These are phyloP conservation scores for Maylandia zebra DNA, from an alignment of 2,113 vertebrate genomes.

Conservation along the genomic window DNA sequence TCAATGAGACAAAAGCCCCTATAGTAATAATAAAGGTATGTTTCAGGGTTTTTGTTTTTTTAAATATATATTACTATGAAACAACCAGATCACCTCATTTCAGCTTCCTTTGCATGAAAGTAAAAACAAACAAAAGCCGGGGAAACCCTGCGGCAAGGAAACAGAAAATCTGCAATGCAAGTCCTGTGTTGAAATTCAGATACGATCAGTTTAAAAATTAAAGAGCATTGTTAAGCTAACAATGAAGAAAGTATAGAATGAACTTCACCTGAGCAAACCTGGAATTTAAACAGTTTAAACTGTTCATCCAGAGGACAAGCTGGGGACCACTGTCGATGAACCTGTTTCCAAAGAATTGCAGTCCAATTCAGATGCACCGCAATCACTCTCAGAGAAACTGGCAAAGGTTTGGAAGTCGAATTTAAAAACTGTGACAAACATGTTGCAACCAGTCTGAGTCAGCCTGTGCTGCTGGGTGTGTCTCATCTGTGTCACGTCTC, in stretches of 20 bases:
- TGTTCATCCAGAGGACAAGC: not conserved
- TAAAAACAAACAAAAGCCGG: not conserved
- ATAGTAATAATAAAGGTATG: not conserved
- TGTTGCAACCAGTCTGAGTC: not conserved
- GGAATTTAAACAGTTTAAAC: not conserved
- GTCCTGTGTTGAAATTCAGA: not conserved
- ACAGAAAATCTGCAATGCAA: not conserved
- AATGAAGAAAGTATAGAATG: not conserved
- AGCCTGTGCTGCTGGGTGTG: not conserved
- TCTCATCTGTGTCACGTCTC: not conserved
- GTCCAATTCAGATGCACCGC: not conserved
- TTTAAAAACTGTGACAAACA: not conserved
- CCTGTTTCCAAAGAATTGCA: not conserved
- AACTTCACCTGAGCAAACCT: not conserved
- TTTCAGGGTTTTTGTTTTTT: fast-evolving
- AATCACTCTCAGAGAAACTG: not conserved
- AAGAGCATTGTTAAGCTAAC: not conserved
- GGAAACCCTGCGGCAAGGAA: not conserved
- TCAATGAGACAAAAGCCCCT: not conserved
- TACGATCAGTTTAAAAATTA: not conserved
- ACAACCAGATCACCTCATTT: not conserved
- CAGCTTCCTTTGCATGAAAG: not conserved
- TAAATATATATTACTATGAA: not conserved
- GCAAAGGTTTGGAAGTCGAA: not conserved
- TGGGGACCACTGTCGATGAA: not conserved